Conservation (phyloP, 2,797 vertebrate species). For the Siniperca obscura region DNA sequence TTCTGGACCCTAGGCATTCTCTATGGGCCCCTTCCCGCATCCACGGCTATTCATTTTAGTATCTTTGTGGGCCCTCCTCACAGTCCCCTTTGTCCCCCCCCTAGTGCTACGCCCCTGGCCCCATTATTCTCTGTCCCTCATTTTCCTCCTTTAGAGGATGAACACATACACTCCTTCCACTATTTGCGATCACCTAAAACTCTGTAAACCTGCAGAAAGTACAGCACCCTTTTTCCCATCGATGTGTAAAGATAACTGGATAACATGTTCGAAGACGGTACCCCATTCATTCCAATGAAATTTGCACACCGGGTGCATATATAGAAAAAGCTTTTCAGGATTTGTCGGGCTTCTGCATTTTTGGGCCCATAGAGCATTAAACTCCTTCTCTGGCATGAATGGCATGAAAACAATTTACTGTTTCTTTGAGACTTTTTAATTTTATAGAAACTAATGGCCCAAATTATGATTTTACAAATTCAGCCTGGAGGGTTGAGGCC, state of each 20-base stretch:
- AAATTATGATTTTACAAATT: constrained; percentile 2
- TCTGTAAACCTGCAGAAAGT: background rate
- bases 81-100: too few species aligned
- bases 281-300: background rate
- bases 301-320: background rate
- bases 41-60: background rate
- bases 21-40: too few species aligned
- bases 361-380: background rate
- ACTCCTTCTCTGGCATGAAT: background rate
- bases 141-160: background rate
- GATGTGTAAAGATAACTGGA: background rate
- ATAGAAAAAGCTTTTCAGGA: background rate
- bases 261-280: background rate
- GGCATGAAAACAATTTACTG: background rate
- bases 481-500: background rate
- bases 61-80: too few species aligned
- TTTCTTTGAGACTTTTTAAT: background rate
- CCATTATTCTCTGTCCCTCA: background rate
- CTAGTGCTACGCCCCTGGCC: too few species aligned
- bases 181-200: background rate
- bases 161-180: background rate
- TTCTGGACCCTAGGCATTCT: too few species aligned
- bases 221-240: background rate
- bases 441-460: background rate
- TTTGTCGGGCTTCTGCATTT: background rate